Evolutionary conservation across 2,888 invertebrate genomes (phyloP), one percentile per base, ranked within the genome.

Genomic region (Byasa hedistus): DNA sequence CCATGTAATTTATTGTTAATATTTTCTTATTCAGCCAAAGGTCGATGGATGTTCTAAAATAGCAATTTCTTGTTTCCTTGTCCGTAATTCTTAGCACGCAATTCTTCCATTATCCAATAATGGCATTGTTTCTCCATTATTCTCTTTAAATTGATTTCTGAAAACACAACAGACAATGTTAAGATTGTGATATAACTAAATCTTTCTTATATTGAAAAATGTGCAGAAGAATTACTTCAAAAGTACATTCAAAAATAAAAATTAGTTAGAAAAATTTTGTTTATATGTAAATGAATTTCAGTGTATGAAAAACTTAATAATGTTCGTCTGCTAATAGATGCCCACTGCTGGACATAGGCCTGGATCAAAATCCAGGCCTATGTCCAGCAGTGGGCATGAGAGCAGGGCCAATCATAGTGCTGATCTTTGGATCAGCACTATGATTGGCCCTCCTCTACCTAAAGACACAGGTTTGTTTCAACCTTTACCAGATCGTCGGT

Each of bases 101-200:
- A 65, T 61, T 61, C 56, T 56, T 57, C 65, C 57, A 65, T 65
- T 65, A 65, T 61, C 61, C 57, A 61, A 65, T 61, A 65, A 61
- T 52, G 52, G 65, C 57, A 52, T 56, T 65, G 65, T 65, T 61
- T 65, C 65, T 21, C 54, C 48, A 32, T 65, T 65, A 65, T 65
- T 60, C 23, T 65, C 48, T 65, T 52, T 61, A 61, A 61, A 65
- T 65, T 65, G 57, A 57, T 51, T 65, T 65, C 61, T 65, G 61
- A 56, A 57, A 52, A 51, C 57, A n/a, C 36, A 36, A 52, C 24
- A 57, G 48, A 57, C 23, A 61, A 61, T 56, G 55, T 56, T 60
- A 23, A 39, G 24, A 58, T 64, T 39, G 36, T 48, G 32, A 36
- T 48, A 48, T 48, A 48, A 48, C 48, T 5, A 36, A 36, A 44